Evolutionary conservation across 2,797 vertebrate genomes (phyloP), one percentile per base, ranked within the genome.

Genomic region (Tapirus indicus): DNA sequence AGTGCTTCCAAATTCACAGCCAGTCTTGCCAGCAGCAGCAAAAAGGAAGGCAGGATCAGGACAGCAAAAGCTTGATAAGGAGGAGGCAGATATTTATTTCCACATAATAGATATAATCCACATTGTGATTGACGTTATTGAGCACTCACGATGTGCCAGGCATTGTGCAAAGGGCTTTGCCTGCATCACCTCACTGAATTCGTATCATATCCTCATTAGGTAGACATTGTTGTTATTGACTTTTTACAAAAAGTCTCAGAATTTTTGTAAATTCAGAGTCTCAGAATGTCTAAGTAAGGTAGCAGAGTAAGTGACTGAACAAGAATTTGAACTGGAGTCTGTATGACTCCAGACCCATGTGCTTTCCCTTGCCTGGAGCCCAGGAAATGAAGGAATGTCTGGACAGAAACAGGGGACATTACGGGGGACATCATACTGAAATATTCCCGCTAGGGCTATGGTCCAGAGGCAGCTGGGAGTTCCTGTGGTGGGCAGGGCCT

Each of bases 321-420:
- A 75, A 60, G 27, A 93, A 82, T 92, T 60, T 72, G 49, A 96
- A 90, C 49, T 75, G 1, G 23, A 58, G 38, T 64, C 77, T 62
- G 11, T 68, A 11, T 92, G 69, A 52, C 21, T 85, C 9, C 32
- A 94, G 18, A 69, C 35, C 49, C 49, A 17, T 41, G 41, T 71
- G 11, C 58, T 54, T 68, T 47, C 21, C 62, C 20, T 88, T 54
- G 75, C 60, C 41, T 56, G 16, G 49, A 88, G 44, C 41, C 49
- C 32, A 96, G 44, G 38, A 79, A 88, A 80, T 41, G 52, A 62
- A 74, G 75, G 90, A 62, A 32, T 60, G 44, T 93, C 64, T 83
- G 47, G 35, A 29, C 58, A 94, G 78, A 41, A 93, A 58, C 25
- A 60, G 29, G 41, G 35, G 44, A 38, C n/a, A 52, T 71, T 60